phyloP scores from a whole-genome alignment of 2,113 vertebrate species.

The Orycteropus afer region DNA sequence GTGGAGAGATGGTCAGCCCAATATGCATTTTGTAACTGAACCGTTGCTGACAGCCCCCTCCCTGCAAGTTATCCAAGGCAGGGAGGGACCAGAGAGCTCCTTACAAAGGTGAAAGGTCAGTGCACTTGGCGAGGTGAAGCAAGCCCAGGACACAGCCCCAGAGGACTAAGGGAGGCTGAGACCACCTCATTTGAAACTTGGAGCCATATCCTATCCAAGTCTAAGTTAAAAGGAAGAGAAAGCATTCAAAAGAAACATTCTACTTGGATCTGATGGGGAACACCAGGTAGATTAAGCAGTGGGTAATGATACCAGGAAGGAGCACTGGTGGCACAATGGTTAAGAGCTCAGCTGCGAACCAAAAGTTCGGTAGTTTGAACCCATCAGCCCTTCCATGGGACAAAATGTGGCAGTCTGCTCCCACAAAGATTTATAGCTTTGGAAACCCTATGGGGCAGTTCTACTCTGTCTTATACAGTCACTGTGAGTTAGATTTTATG shows the following conservation, averaged over 20 bases:
- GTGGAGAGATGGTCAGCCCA: background rate
- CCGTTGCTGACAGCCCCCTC: background rate
- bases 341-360: background rate
- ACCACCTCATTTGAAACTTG: background rate
- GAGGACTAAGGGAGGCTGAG: background rate
- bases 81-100: background rate
- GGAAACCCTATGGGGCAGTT: background rate
- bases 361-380: background rate
- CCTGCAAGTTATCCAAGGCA: background rate
- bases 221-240: background rate
- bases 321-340: background rate
- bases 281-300: background rate
- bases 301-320: background rate
- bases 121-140: background rate
- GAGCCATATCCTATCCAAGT: background rate
- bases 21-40: background rate
- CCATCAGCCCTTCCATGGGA: background rate
- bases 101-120: background rate
- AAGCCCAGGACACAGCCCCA: background rate
- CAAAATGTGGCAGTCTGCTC: background rate
- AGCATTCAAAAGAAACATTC: background rate
- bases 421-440: background rate
- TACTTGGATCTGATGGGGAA: background rate
- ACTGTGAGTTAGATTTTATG: background rate
- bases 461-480: background rate